Percentiles rank a stretch among this genome's conserved stretches.
Evolutionary conservation across 2,888 invertebrate genomes (phyloP).

Genomic region (Coecobrya sp.): DNA sequence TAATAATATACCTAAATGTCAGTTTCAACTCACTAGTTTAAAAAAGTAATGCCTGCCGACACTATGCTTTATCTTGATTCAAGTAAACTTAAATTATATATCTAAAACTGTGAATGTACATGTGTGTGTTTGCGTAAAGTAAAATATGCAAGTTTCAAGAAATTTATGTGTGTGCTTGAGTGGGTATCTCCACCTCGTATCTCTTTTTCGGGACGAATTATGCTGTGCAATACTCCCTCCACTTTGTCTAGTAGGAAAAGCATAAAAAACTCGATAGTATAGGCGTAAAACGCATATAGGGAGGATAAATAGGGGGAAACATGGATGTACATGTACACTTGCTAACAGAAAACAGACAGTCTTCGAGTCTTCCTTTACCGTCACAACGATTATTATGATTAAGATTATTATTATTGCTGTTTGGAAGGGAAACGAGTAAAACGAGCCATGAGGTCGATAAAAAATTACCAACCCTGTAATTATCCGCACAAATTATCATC

Average conservation of each 20-base stretch:
- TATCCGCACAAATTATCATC: slow-evolving; percentile 86
- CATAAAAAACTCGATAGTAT: background rate
- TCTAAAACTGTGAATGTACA: slow-evolving; percentile 52
- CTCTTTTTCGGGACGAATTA: slow-evolving; percentile 56
- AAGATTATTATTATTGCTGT: slow-evolving; percentile 65
- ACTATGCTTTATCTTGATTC: slow-evolving; percentile 52
- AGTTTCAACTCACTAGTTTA: slow-evolving; percentile 59
- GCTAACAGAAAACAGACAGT: slow-evolving; percentile 15
- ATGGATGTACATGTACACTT: slow-evolving; percentile 33
- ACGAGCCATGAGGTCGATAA: slow-evolving; percentile 85
- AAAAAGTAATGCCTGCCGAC: slow-evolving; percentile 55
- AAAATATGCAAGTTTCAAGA: slow-evolving; percentile 70
- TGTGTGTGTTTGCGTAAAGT: slow-evolving; percentile 29
- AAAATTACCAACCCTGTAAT: slow-evolving; percentile 86
- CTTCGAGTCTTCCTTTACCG: slow-evolving; percentile 44
- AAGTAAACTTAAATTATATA: slow-evolving; percentile 41
- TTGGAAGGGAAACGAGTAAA: slow-evolving; percentile 84
- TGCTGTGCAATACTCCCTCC: slow-evolving; percentile 54
- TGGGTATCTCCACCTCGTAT: slow-evolving; percentile 45
- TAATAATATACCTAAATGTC: slow-evolving; percentile 50
- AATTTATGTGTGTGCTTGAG: slow-evolving; percentile 65
- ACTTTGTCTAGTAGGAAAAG: slow-evolving; percentile 20
- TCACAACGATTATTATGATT: slow-evolving; percentile 76
- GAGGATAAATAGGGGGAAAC: slow-evolving; percentile 5
- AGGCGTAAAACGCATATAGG: background rate